Base-by-base conservation (phyloP, 1,140 invertebrate species). In the Theocolax elegans region DNA sequence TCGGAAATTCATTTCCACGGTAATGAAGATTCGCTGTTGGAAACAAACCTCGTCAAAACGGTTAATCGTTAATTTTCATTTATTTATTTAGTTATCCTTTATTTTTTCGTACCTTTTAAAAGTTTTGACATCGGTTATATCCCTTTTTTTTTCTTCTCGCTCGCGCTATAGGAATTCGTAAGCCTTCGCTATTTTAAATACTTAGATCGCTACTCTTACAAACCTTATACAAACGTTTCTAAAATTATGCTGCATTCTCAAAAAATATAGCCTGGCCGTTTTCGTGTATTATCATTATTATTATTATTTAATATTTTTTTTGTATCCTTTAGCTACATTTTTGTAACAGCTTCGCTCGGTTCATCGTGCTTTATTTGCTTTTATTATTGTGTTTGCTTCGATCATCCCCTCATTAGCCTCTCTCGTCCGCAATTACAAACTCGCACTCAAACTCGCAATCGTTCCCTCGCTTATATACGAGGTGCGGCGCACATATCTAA, bases 231-330 rank as follows among this genome's bases (percentile, higher is more conserved):
- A 85, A 81, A 80, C 78, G 69, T 81, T n/a, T n/a, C 80, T 82
- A 83, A 82, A 84, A 83, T 85, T 82, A 83, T 79, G 79, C 75
- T 75, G 77, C 79, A 80, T 78, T 86, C 80, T 85, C 83, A 85
- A 85, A 86, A n/a, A 85, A 85, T 86, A 86, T 85, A 84, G 74
- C 73, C 63, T 81, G 77, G 77, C 81, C 79, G 74, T 76, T 80
- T 66, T 72, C 72, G 62, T 74, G 63, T 69, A n/a, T n/a, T n/a
- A n/a, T n/a, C n/a, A n/a, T 63, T 75, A 29, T 73, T 42, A 19
- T 74, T 51, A 68, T 72, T 60, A 60, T 3, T 68, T 23, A 49
- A 48, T 67, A 25, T 68, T 54, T 66, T 56, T 6, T 38, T 40
- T n/a, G n/a, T 13, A 62, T 53, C 38, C 62, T 71, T 23, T 72